Base-by-base conservation (phyloP, 2,888 invertebrate species). In the Sarcophaga carnaria region DNA sequence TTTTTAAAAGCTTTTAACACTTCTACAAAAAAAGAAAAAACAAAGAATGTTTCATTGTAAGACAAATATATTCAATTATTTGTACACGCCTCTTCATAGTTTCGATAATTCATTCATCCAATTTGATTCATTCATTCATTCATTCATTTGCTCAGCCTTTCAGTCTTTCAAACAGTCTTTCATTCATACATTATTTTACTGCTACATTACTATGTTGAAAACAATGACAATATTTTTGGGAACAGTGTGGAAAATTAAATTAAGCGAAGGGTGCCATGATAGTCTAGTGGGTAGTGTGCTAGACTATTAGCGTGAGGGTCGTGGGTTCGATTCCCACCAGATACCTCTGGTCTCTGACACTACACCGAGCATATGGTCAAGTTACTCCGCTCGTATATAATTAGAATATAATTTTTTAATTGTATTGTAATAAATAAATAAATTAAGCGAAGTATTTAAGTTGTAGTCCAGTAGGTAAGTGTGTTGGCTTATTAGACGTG, bases 11-110 rank as follows among this genome's bases (percentile, higher is more conserved):
- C 12, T 54, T 54, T 54, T 54, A 54, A 54, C 54, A 54, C 54
- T 14, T 54, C 17, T 59, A 22, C 27, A 20, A 72, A 82, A 76
- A 22, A 66, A 71, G 20, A 75, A 66, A 72, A 54, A 37, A 67
- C 70, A 1, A 22, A 22, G 22, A 22, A 22, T 70, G 70, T 75
- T 62, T 75, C 66, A 11, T 75, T 47, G 12, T 77, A 20, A 69
- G 70, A 71, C 74, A 76, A 76, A 67, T 76, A 81, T 78, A 81
- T 20, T 69, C 54, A 86, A 79, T 82, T 82, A 80, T 82, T 82
- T 62, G 83, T 72, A 83, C 80, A 80, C 80, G 71, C 79, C 82
- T 86, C 27, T 47, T 37, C 49, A 54, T 77, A 60, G 62, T 71
- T 80, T 59, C 22, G 37, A 60, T 70, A 69, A 77, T 80, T 70